Conservation (phyloP, 2,113 vertebrate genomes). For the Sylvicapra grimmia region DNA sequence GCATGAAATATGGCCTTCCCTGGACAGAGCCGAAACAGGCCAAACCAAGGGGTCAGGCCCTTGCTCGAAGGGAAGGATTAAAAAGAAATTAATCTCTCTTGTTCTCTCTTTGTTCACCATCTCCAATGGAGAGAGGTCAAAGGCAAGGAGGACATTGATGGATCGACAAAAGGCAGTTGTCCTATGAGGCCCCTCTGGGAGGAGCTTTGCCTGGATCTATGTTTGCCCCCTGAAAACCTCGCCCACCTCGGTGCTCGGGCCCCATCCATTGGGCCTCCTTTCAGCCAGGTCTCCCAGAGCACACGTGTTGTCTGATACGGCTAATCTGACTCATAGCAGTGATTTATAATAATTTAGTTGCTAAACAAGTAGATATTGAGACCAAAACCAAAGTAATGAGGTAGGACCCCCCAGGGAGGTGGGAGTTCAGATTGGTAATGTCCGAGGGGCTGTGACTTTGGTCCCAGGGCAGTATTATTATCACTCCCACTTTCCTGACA, state of each 20-base stretch:
- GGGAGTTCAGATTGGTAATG: background rate
- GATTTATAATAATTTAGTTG: background rate
- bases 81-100: slow-evolving; percentile 76
- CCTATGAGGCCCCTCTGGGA: slow-evolving; percentile 61
- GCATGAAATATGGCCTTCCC: slow-evolving; percentile 72
- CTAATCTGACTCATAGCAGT: background rate
- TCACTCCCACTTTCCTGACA: background rate
- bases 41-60: slow-evolving; percentile 69
- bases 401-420: no score
- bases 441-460: background rate
- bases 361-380: background rate
- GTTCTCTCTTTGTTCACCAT: slow-evolving; percentile 71
- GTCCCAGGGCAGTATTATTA: background rate
- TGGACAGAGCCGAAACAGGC: slow-evolving; percentile 72
- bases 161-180: slow-evolving; percentile 33
- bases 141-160: slow-evolving; percentile 56
- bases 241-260: background rate
- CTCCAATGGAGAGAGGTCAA: slow-evolving; percentile 69
- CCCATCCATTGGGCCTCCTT: background rate
- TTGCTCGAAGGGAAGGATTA: slow-evolving; percentile 75
- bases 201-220: slow-evolving; percentile 51
- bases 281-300: background rate
- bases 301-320: background rate
- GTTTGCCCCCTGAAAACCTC: background rate
- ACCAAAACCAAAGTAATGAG: background rate